Percentiles rank a stretch among this genome's conserved stretches.
phyloP scores from a whole-genome alignment of 2,888 invertebrate species.

The Yponomeuta malinellus region DNA sequence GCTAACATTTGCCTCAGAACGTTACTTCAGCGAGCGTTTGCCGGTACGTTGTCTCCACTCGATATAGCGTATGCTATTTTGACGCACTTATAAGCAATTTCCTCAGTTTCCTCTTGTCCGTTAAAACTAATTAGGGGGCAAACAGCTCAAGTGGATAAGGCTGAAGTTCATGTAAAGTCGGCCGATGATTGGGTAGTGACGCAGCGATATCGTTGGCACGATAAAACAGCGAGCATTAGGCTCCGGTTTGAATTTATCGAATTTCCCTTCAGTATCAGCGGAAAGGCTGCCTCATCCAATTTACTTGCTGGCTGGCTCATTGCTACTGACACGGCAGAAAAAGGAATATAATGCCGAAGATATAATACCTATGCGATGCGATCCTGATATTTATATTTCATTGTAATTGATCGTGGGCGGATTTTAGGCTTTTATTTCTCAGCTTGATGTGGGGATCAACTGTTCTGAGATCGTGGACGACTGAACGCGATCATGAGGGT shows the following conservation, averaged over 20 bases:
- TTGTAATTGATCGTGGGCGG: not conserved
- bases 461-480: too few relatives aligned
- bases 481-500: too few relatives aligned
- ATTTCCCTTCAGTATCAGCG: slow-evolving; percentile 41
- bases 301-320: slow-evolving; percentile 19
- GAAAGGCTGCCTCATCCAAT: slow-evolving; percentile 40
- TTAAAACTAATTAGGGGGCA: not conserved
- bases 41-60: too few relatives aligned
- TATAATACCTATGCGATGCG: not conserved
- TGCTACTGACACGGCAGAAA: not conserved
- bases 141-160: not conserved
- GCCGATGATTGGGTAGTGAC: not conserved
- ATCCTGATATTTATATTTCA: not conserved
- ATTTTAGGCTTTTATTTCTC: not conserved
- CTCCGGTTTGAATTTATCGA: slow-evolving; percentile 40
- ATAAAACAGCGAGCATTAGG: slow-evolving; percentile 8
- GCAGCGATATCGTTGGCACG: not conserved
- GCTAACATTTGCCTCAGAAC: too few relatives aligned
- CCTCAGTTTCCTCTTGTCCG: not conserved
- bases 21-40: too few relatives aligned
- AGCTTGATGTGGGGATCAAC: too few relatives aligned
- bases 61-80: too few relatives aligned
- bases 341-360: not conserved
- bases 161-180: not conserved
- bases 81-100: too few relatives aligned